A percentile compares a stretch with the other conserved stretches of the same genome.
Conservation (phyloP, 2,113 vertebrate species). For the Ancistrus triradiatus region DNA sequence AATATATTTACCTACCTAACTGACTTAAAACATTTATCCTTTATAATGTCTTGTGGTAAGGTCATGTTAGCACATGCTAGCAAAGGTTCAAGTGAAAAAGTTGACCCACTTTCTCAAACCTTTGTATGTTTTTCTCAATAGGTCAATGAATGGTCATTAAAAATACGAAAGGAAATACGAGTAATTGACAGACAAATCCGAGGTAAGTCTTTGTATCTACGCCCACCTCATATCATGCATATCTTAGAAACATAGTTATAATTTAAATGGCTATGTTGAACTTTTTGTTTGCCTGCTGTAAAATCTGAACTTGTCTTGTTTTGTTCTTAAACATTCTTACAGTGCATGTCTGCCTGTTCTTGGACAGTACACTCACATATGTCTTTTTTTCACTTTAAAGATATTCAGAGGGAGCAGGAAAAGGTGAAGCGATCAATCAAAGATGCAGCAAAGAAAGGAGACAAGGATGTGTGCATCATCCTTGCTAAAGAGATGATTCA, state of each 20-base stretch:
- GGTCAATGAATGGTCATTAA: conserved; percentile 92
- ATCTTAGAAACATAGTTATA: too few relatives aligned
- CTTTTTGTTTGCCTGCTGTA: too few relatives aligned
- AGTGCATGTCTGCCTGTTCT: not conserved
- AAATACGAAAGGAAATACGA: conserved; percentile 95
- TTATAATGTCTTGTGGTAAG: too few relatives aligned
- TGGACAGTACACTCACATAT: not conserved
- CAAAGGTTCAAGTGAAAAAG: too few relatives aligned
- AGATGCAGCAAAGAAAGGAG: conserved; percentile 92
- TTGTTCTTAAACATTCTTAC: too few relatives aligned
- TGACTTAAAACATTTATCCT: too few relatives aligned
- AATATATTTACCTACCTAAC: too few relatives aligned
- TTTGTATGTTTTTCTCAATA: conserved; percentile 49
- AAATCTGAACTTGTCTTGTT: not conserved
- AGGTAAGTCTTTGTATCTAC: conserved; percentile 69
- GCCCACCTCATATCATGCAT: not conserved
- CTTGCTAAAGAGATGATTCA: conserved; percentile 92
- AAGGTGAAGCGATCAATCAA: conserved; percentile 95
- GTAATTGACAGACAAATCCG: conserved; percentile 94
- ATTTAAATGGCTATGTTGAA: not conserved
- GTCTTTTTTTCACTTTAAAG: conserved; percentile 57
- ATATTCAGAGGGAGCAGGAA: conserved; percentile 95
- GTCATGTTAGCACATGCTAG: too few relatives aligned
- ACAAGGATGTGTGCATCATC: conserved; percentile 88
- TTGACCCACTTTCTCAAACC: too few relatives aligned